Evolutionary conservation across 1,140 invertebrate species (phyloP).

Genomic region (Bombus confusus): DNA sequence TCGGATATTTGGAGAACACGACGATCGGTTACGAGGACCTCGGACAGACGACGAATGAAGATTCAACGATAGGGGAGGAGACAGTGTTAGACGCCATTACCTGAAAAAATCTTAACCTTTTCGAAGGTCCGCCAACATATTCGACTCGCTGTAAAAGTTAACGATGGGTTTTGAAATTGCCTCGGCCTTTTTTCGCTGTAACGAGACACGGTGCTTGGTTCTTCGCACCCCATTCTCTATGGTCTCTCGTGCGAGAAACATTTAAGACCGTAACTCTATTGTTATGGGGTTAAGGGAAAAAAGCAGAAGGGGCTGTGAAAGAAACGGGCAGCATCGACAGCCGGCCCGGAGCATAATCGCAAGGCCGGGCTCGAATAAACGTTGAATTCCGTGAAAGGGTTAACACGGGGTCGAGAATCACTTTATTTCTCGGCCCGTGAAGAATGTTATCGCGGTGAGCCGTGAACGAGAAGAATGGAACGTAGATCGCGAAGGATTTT

Average conservation of each 20-base stretch:
- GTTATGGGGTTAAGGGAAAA: slow-evolving; percentile 46
- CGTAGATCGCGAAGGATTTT: background rate
- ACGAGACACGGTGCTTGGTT: slow-evolving; percentile 68
- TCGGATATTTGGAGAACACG: no score
- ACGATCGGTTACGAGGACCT: background rate
- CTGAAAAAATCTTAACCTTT: slow-evolving; percentile 73
- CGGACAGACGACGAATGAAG: background rate
- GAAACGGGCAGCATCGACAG: slow-evolving; percentile 27
- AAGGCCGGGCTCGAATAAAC: slow-evolving; percentile 56
- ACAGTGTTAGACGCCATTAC: slow-evolving; percentile 13
- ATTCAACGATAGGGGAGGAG: slow-evolving; percentile 9
- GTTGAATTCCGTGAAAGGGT: slow-evolving; percentile 52
- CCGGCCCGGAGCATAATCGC: slow-evolving; percentile 52
- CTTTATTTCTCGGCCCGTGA: slow-evolving; percentile 45
- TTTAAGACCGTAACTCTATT: slow-evolving; percentile 68
- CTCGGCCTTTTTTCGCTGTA: slow-evolving; percentile 68
- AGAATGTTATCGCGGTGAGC: slow-evolving; percentile 45
- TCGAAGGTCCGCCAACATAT: slow-evolving; percentile 45
- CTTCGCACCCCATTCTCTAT: slow-evolving; percentile 68
- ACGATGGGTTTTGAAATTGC: slow-evolving; percentile 73
- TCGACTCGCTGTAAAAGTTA: slow-evolving; percentile 68
- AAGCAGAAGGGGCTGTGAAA: background rate
- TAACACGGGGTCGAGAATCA: slow-evolving; percentile 30
- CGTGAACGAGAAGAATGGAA: slow-evolving; percentile 34
- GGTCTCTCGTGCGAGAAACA: slow-evolving; percentile 61